Percentiles rank a stretch among this genome's conserved stretches.
These are phyloP conservation scores for Dicaeum eximium DNA, from an alignment of 2,113 vertebrate species.

Conservation along the genomic window DNA sequence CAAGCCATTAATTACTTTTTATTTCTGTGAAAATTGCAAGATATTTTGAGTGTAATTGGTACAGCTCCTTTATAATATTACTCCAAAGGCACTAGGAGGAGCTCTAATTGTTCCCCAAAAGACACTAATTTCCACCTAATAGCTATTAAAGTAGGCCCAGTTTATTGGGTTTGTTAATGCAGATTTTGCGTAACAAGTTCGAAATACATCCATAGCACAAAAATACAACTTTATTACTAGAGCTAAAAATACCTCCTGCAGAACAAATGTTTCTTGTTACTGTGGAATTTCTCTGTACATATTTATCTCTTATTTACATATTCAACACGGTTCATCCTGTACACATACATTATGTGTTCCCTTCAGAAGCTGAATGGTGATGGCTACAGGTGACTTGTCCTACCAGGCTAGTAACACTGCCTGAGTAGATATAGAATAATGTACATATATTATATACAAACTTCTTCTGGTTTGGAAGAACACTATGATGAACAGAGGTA, in stretches of 20 bases:
- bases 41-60: not conserved
- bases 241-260: not conserved
- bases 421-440: not conserved
- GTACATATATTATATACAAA: not conserved
- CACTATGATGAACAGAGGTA: not conserved
- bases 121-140: not conserved
- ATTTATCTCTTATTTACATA: not conserved
- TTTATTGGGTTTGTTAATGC: not conserved
- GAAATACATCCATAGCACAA: not conserved
- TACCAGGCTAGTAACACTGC: not conserved
- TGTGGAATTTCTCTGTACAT: not conserved
- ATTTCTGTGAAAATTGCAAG: constrained; percentile 33
- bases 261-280: not conserved
- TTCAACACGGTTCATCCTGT: not conserved
- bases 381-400: not conserved
- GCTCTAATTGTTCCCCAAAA: constrained; percentile 26
- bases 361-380: not conserved
- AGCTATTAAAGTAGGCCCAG: not conserved
- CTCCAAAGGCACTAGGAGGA: constrained; percentile 27
- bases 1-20: constrained; percentile 44
- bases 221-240: not conserved
- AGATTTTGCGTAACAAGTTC: not conserved
- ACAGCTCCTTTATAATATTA: not conserved
- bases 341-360: not conserved
- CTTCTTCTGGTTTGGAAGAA: not conserved